phyloP scores from a whole-genome alignment of 2,888 invertebrate genomes.

The Plebejus melissa region DNA sequence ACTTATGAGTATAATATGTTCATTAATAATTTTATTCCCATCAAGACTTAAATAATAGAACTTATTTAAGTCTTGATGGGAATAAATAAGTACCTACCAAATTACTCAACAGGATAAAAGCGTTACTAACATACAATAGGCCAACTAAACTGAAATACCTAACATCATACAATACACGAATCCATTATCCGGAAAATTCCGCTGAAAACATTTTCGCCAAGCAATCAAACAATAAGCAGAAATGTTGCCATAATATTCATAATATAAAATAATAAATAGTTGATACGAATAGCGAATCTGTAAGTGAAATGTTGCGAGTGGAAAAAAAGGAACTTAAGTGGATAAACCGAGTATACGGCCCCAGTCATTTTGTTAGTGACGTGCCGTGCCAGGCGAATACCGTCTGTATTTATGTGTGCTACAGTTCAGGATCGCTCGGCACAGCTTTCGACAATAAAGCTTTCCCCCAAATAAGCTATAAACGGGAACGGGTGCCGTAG shows the following conservation, averaged over 20 bases:
- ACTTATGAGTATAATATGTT: too few relatives aligned
- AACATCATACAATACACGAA: not conserved
- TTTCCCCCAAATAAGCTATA: slow-evolving; percentile 79
- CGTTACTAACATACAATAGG: too few relatives aligned
- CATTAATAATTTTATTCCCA: too few relatives aligned
- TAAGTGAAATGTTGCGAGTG: slow-evolving; percentile 78
- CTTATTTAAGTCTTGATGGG: too few relatives aligned
- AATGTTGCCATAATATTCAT: slow-evolving; percentile 48
- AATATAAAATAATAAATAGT: slow-evolving; percentile 58
- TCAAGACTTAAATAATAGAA: too few relatives aligned
- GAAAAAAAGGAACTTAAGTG: slow-evolving; percentile 75
- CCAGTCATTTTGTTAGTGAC: slow-evolving; percentile 5
- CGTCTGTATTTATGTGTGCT: not conserved
- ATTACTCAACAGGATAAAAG: too few relatives aligned
- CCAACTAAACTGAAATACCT: not conserved
- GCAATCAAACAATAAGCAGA: slow-evolving; percentile 32
- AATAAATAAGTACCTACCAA: too few relatives aligned
- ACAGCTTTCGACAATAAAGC: slow-evolving; percentile 77
- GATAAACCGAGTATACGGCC: slow-evolving; percentile 63
- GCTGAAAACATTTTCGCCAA: slow-evolving; percentile 26
- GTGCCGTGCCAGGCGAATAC: not conserved
- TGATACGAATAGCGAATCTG: slow-evolving; percentile 59
- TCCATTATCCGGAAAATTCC: not conserved
- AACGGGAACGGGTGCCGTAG: slow-evolving; percentile 70
- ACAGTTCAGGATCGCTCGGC: slow-evolving; percentile 43